phyloP scores from a whole-genome alignment of 2,113 vertebrate genomes.

The Barbus barbus region DNA sequence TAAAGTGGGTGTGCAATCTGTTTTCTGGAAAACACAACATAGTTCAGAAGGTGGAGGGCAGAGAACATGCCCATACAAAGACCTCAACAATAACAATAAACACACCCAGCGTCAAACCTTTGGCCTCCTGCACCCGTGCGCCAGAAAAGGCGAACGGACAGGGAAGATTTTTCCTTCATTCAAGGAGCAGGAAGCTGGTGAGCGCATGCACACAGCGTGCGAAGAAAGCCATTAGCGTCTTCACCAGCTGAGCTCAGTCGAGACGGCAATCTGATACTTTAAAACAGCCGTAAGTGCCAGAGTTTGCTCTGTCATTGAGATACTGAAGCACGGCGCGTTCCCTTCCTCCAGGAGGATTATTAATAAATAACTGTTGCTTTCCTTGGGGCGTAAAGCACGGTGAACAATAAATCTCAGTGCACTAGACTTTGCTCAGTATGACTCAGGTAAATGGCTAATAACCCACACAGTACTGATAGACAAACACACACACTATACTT shows the following conservation, averaged over 20 bases:
- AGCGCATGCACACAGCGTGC: slow-evolving; percentile 9
- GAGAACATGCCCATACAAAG: slow-evolving; percentile 36
- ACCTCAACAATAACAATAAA: slow-evolving; percentile 50
- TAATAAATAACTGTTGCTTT: slow-evolving; percentile 50
- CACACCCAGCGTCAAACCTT: slow-evolving; percentile 46
- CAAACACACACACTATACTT: not conserved
- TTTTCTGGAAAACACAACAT: slow-evolving; percentile 31
- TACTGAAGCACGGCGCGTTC: not conserved
- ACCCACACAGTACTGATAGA: not conserved
- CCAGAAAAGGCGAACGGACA: not conserved
- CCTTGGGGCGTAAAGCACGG: slow-evolving; percentile 10
- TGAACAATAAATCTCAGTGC: slow-evolving; percentile 40
- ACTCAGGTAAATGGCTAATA: slow-evolving; percentile 25
- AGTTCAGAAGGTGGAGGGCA: slow-evolving; percentile 33
- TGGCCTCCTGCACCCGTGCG: slow-evolving; percentile 20
- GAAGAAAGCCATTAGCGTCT: slow-evolving; percentile 37
- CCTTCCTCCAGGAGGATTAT: slow-evolving; percentile 18
- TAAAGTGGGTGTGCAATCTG: not conserved
- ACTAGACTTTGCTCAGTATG: slow-evolving; percentile 43
- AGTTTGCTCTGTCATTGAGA: not conserved
- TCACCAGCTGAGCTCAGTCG: slow-evolving; percentile 20
- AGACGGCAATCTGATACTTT: slow-evolving; percentile 39
- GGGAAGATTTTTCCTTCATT: slow-evolving; percentile 23
- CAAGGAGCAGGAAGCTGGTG: not conserved
- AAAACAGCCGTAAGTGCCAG: slow-evolving; percentile 24